Percentiles rank a stretch among this genome's conserved stretches.
These are phyloP conservation scores for Bombus soroeensis DNA, from an alignment of 1,140 invertebrate species.

Conservation along the genomic window DNA sequence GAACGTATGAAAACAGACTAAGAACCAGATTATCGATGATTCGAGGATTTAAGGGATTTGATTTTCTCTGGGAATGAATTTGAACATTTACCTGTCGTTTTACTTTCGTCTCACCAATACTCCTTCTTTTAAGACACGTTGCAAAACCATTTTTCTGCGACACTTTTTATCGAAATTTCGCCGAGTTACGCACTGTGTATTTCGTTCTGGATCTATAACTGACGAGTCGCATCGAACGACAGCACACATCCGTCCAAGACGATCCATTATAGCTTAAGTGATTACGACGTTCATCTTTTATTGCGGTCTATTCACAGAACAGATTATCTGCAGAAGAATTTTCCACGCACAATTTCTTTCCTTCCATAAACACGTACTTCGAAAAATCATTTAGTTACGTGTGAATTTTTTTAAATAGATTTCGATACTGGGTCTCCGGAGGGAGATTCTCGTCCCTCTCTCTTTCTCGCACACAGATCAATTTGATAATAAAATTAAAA, in stretches of 20 bases:
- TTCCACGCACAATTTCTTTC: neutral
- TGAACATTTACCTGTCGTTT: neutral
- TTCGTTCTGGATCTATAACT: neutral
- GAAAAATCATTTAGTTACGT: neutral
- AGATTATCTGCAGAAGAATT: constrained; percentile 31
- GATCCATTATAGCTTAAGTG: constrained; percentile 35
- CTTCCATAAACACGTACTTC: neutral
- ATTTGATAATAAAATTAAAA: neutral
- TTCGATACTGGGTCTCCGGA: too few species aligned
- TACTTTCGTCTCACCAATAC: neutral
- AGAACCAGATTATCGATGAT: constrained; percentile 49
- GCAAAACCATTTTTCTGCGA: constrained; percentile 14
- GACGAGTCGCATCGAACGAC: constrained; percentile 9
- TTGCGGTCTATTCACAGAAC: constrained; percentile 4
- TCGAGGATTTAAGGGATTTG: constrained; percentile 11
- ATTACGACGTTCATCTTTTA: constrained; percentile 43
- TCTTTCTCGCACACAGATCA: too few species aligned
- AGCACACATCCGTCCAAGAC: constrained; percentile 3
- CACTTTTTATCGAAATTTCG: constrained; percentile 30
- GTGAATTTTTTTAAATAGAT: too few species aligned
- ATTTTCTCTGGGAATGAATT: constrained; percentile 42
- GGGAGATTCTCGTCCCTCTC: too few species aligned
- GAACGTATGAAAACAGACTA: neutral
- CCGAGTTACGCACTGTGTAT: constrained; percentile 3
- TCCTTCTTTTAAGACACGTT: neutral